Evolutionary conservation across 2,113 vertebrate genomes (phyloP).

Genomic region (Lepisosteus oculatus): DNA sequence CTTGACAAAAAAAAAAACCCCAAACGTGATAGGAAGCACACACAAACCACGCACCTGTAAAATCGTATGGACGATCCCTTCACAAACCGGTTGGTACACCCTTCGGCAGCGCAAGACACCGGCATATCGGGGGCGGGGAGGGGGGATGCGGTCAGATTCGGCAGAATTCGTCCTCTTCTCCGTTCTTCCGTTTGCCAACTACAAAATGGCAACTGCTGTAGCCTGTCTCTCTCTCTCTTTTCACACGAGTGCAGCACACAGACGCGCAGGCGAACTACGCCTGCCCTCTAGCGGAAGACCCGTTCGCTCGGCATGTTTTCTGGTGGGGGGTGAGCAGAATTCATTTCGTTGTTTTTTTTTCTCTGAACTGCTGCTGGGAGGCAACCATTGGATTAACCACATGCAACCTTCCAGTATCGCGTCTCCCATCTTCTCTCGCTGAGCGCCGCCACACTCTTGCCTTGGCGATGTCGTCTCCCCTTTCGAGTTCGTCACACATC

Average conservation of each 20-base stretch:
- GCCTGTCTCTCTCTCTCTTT: background rate
- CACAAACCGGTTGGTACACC: constrained; percentile 67
- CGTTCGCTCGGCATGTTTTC: too few relatives aligned
- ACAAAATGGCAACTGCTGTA: constrained; percentile 16
- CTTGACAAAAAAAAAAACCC: background rate
- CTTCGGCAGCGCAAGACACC: constrained; percentile 61
- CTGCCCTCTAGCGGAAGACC: too few relatives aligned
- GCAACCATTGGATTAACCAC: too few relatives aligned
- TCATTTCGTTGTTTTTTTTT: too few relatives aligned
- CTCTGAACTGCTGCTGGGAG: too few relatives aligned
- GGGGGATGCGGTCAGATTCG: background rate
- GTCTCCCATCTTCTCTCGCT: too few relatives aligned
- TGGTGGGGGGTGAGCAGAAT: too few relatives aligned
- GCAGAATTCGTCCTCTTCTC: too few relatives aligned
- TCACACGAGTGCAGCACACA: background rate
- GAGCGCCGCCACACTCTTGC: too few relatives aligned
- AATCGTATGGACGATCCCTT: constrained; percentile 72
- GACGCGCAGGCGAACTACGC: background rate
- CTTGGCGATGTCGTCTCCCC: too few relatives aligned
- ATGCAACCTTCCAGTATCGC: too few relatives aligned
- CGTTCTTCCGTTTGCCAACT: background rate
- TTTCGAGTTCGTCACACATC: too few relatives aligned
- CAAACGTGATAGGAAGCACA: background rate
- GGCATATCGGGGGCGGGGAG: constrained; percentile 47
- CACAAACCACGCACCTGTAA: constrained; percentile 56